phyloP scores from a whole-genome alignment of 2,797 vertebrate genomes.

The Petrocephalus schoutedeni region DNA sequence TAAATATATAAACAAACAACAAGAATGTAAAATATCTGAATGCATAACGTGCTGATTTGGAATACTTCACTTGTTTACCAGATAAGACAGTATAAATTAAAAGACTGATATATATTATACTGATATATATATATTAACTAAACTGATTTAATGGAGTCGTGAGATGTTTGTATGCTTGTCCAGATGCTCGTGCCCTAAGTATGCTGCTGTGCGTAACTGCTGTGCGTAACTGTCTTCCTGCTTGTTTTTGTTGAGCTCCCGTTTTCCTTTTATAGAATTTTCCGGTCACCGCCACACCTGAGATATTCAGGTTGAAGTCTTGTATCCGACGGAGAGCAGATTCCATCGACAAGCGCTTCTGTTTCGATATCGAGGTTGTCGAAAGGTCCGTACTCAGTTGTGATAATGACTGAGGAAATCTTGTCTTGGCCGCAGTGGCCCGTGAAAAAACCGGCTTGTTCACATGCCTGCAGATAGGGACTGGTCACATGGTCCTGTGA shows the following conservation, averaged over 20 bases:
- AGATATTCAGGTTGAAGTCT: constrained; percentile 87
- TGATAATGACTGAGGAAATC: neutral
- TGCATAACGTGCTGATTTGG: neutral
- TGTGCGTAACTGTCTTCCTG: neutral
- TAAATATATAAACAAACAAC: neutral
- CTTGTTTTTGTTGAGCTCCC: neutral
- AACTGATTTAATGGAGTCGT: neutral
- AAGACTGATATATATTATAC: neutral
- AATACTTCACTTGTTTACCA: neutral
- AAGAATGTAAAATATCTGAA: neutral
- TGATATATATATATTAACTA: neutral
- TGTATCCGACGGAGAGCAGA: constrained; percentile 94
- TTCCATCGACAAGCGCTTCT: constrained; percentile 97
- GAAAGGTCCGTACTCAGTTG: constrained; percentile 75
- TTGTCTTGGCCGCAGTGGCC: neutral
- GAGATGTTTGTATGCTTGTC: neutral
- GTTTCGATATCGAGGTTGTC: constrained; percentile 94
- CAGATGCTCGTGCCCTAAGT: neutral
- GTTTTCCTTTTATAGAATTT: constrained; percentile 68
- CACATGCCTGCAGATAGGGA: neutral
- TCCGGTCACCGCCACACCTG: constrained; percentile 74
- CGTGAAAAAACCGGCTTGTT: neutral
- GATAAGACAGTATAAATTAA: neutral
- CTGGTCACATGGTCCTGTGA: neutral
- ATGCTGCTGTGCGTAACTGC: no score